A percentile compares a stretch with the other conserved stretches of the same genome.
Conservation (phyloP, 2,113 vertebrate genomes). For the Nycticryphes semicollaris region DNA sequence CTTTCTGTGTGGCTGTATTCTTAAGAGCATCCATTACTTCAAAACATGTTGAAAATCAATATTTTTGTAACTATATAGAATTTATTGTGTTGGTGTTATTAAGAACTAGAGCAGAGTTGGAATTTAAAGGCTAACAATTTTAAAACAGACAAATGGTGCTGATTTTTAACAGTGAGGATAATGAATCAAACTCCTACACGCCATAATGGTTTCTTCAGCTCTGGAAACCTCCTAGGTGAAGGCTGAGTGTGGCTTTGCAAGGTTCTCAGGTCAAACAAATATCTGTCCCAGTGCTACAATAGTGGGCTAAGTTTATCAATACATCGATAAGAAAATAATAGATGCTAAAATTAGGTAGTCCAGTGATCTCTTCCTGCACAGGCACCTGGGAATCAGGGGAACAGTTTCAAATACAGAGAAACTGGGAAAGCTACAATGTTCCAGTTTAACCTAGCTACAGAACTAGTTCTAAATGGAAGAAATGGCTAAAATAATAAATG, state of each 20-base stretch:
- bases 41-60: slow-evolving; percentile 39
- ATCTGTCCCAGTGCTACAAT: background rate
- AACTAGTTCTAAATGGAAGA: background rate
- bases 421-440: background rate
- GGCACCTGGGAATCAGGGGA: background rate
- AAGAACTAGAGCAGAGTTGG: background rate
- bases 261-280: background rate
- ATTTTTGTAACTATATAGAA: slow-evolving; percentile 18
- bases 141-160: slow-evolving; percentile 13
- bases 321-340: background rate
- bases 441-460: background rate
- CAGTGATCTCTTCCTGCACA: background rate
- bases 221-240: background rate
- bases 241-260: background rate
- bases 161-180: slow-evolving; percentile 3
- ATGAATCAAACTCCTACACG: background rate
- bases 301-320: background rate
- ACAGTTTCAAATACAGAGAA: background rate
- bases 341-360: background rate
- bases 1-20: background rate
- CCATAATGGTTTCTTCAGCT: background rate
- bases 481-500: background rate
- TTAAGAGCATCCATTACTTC: slow-evolving; percentile 9
- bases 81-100: background rate
- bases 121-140: background rate